Conservation (phyloP, 2,113 vertebrate genomes). For the Laticauda laticaudata region DNA sequence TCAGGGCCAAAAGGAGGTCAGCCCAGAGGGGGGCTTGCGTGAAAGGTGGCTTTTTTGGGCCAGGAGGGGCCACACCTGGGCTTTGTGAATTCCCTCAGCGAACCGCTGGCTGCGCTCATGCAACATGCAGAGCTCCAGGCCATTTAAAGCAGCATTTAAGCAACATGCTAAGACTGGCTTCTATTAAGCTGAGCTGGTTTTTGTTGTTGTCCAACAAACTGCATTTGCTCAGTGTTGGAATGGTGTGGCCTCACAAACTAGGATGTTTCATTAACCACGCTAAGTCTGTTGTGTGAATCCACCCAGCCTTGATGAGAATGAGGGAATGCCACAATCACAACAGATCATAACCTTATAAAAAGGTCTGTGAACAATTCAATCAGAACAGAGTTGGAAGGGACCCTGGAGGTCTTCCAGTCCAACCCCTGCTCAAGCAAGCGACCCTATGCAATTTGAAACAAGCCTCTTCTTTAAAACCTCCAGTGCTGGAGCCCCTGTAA, state of each 20-base stretch:
- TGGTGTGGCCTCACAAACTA: neutral
- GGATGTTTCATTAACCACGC: neutral
- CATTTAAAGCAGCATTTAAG: neutral
- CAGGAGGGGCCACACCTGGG: neutral
- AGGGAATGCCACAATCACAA: neutral
- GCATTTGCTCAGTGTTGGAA: neutral
- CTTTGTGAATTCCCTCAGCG: neutral
- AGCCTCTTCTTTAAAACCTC: no score
- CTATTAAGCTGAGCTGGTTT: neutral
- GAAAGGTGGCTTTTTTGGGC: neutral
- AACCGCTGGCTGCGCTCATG: neutral
- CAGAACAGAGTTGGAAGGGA: no score
- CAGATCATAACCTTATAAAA: neutral
- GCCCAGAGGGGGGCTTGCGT: neutral
- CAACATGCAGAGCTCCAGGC: neutral
- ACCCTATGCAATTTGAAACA: no score
- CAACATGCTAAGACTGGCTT: neutral
- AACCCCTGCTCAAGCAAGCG: no score
- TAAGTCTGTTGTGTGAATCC: neutral
- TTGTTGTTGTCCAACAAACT: neutral
- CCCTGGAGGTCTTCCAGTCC: no score
- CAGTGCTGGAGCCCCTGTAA: rapidly evolving
- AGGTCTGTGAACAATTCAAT: neutral
- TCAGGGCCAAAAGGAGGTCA: neutral
- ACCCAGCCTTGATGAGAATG: neutral